Base-by-base conservation (phyloP, 1,140 invertebrate species). In the Chrysoperla carnea region DNA sequence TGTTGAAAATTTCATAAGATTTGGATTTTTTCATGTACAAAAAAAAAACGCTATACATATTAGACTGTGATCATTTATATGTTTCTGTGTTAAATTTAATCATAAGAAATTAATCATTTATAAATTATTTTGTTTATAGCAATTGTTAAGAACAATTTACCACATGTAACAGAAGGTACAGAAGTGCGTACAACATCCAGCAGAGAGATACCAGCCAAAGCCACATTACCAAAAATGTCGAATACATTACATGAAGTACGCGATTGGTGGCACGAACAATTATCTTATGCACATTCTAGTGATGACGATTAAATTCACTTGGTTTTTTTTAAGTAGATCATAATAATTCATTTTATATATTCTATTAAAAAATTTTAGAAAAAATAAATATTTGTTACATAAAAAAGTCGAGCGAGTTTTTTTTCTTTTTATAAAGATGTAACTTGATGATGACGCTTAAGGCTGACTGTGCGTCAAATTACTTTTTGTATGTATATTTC, bases 211-310 rank as follows among this genome's bases (percentile, higher is more conserved):
- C 51, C 50, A 37, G 46, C 52, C 36, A 61, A 60, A 51, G 53
- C 55, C 6, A 50, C 51, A 4, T 29, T 60, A 12, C 58, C 59
- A 29, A 61, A 60, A 47, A 47, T 52, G 11, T 55, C 51, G 8
- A 59, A 57, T 44, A 53, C 59, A 7, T 44, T 54, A 33, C 51
- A 58, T 41, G 59, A 61, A 41, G 60, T 61, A 39, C 45, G 47
- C 15, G 59, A 61, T 40, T 61, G 59, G 59, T 61, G 59, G 59
- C 55, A 50, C 40, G 59, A 61, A 43, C 59, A 61, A 39, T 42
- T 61, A 23, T 50, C 46, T 40, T 61, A 59, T 45, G 48, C 48
- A 28, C 46, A 53, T 29, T 58, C 57, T 4, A 61, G 57, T 42
- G 59, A 60, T 44, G 58, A 61, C 14, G 59, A 61, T 42, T 57